Percentiles rank a stretch among this genome's conserved stretches.
These are phyloP conservation scores for Gadus macrocephalus DNA, from an alignment of 2,113 vertebrate genomes.

Conservation along the genomic window DNA sequence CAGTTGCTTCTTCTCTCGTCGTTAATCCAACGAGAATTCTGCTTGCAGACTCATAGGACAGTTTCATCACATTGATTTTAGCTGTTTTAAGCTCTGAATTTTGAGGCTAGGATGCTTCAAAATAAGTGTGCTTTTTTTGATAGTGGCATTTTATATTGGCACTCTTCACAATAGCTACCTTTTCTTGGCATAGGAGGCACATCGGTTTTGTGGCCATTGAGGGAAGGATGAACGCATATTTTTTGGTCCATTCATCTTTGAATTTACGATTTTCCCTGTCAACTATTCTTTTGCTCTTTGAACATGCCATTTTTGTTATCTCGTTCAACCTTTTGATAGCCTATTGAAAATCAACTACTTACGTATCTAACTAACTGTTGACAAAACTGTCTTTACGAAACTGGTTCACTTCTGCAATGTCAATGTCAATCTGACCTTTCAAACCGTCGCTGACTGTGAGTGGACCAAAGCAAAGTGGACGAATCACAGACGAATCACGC, in stretches of 20 bases:
- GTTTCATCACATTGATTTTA: not conserved
- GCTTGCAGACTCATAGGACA: conserved; percentile 7
- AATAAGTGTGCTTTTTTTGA: conserved; percentile 7
- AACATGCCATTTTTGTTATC: no score
- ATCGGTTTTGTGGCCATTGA: not conserved
- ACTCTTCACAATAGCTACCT: conserved; percentile 9
- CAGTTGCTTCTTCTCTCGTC: conserved; percentile 1
- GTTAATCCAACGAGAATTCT: conserved; percentile 15
- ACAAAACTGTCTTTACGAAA: not conserved
- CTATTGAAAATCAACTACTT: not conserved
- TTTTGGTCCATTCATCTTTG: conserved; percentile 1
- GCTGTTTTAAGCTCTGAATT: not conserved
- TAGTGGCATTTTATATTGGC: not conserved
- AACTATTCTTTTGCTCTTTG: not conserved
- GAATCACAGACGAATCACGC: not conserved
- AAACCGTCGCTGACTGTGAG: not conserved
- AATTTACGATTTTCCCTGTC: not conserved
- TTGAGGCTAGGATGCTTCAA: conserved; percentile 7
- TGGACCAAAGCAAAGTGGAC: not conserved
- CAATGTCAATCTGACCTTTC: not conserved
- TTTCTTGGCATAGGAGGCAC: conserved; percentile 6
- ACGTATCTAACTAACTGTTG: not conserved
- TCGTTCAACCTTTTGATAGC: no score
- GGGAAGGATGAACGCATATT: conserved; percentile 2
- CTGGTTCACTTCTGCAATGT: not conserved